Evolutionary conservation across 2,888 invertebrate species (phyloP).

Genomic region (Ichneumoninae sp.): DNA sequence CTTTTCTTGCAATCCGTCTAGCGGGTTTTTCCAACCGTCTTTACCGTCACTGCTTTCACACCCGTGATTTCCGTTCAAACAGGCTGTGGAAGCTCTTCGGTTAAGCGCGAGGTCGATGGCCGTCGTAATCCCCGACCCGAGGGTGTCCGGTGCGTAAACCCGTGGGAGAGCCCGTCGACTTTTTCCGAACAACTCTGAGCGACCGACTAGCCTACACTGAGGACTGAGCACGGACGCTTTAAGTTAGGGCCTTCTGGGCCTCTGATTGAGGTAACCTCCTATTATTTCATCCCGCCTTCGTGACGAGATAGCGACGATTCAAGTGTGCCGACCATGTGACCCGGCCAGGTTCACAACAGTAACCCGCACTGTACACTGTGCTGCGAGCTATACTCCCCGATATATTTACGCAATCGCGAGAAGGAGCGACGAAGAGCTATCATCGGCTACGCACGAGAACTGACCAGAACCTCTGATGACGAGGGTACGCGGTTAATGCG

Average conservation of each 20-base stretch:
- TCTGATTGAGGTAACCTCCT: slow-evolving; percentile 73
- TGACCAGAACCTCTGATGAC: slow-evolving; percentile 14
- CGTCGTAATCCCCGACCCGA: slow-evolving; percentile 7
- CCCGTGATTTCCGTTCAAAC: background rate
- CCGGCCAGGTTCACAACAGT: slow-evolving; percentile 58
- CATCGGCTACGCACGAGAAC: background rate
- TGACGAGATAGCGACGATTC: slow-evolving; percentile 63
- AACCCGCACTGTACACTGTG: slow-evolving; percentile 21
- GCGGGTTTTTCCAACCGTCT: background rate
- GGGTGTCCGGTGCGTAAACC: background rate
- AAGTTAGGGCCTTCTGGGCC: slow-evolving; percentile 74
- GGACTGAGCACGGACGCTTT: slow-evolving; percentile 83
- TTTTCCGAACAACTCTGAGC: slow-evolving; percentile 73
- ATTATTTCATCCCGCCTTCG: slow-evolving; percentile 79
- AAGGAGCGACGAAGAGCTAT: slow-evolving; percentile 48
- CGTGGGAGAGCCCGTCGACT: slow-evolving; percentile 18
- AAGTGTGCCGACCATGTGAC: slow-evolving; percentile 65
- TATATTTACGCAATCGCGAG: slow-evolving; percentile 33
- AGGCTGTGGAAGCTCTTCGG: too few species aligned
- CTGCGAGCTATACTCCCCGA: slow-evolving; percentile 1
- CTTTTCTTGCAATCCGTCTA: slow-evolving; percentile 15
- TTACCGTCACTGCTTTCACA: background rate
- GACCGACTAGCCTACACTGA: slow-evolving; percentile 84
- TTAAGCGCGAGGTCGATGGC: background rate
- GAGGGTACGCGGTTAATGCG: slow-evolving; percentile 61